These are phyloP conservation scores for Nemoura dubitans DNA, from an alignment of 2,888 invertebrate species.

Conservation along the genomic window DNA sequence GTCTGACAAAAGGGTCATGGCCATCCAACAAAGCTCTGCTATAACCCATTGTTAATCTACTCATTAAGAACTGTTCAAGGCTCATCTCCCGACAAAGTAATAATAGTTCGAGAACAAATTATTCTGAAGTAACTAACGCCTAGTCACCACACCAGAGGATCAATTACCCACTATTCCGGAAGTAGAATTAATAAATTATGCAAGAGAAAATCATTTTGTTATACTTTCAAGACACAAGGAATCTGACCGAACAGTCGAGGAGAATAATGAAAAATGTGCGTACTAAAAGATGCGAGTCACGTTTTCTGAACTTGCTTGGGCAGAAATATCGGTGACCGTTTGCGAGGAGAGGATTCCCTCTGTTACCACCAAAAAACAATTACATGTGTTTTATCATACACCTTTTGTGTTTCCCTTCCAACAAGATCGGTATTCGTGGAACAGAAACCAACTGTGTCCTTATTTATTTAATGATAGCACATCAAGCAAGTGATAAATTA, in stretches of 20 bases:
- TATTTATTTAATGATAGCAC: not conserved
- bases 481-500: not conserved
- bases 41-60: not conserved
- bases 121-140: not conserved
- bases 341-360: no score
- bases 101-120: constrained; percentile 3
- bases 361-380: no score
- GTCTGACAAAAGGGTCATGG: not conserved
- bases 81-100: constrained; percentile 12
- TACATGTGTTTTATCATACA: no score
- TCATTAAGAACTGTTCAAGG: constrained; percentile 1
- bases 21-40: not conserved
- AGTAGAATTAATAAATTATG: not conserved
- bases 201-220: not conserved
- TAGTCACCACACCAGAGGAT: not conserved
- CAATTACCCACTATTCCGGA: not conserved
- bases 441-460: not conserved
- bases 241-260: not conserved
- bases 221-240: not conserved
- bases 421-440: no score
- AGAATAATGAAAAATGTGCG: no score
- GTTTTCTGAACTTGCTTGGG: no score
- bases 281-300: no score
- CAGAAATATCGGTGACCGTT: no score
- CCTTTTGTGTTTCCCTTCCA: no score